Base-by-base conservation (phyloP, 1,140 invertebrate species). In the Trichonephila inaurata region DNA sequence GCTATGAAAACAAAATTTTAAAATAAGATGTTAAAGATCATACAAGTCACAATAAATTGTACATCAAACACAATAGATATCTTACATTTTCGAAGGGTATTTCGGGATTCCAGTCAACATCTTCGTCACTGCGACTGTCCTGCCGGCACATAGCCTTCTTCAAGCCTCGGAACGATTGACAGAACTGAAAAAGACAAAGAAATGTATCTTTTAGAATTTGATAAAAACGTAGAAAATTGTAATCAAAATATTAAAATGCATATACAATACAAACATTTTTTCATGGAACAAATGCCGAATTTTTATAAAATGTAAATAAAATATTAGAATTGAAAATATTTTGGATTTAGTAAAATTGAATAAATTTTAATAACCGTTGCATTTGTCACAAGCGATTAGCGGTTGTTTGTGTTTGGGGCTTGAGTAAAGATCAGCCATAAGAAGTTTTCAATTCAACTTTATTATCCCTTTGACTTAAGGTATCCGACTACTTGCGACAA, bases 51-150 rank as follows among this genome's bases (percentile, higher is more conserved):
- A 51, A 12, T 88, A 95, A 62, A 61, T 28, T 86, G 8, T 18
- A 86, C n/a, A 28, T 12, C n/a, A 69, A 69, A 69, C 21, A 69
- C 12, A 24, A 66, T 6, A n/a, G 6, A 5, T 40, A 1, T 61
- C 96, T 96, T 96, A 98, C 98, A 96, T 98, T 98, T 96, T 98
- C 97, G 95, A 99, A 99, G 3, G 98, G 98, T 95, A 98, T 98
- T 96, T 98, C 98, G 0, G 98, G 98, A 33, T 97, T 98, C 98
- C 98, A 98, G 94, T 98, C 98, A 0, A 97, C 97, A 1, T 97
- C 97, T 69, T 96, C 96, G 94, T 98, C 98, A 62, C 98, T 98
- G 1, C 87, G 62, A 40, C 89, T 92, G 82, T 94, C 89, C 51
- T 88, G 85, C 4, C 92, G 85, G 33, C 92, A 93, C 92, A 93